These are phyloP conservation scores for Rhamnusium bicolor DNA, from an alignment of 2,888 invertebrate genomes.

Conservation along the genomic window DNA sequence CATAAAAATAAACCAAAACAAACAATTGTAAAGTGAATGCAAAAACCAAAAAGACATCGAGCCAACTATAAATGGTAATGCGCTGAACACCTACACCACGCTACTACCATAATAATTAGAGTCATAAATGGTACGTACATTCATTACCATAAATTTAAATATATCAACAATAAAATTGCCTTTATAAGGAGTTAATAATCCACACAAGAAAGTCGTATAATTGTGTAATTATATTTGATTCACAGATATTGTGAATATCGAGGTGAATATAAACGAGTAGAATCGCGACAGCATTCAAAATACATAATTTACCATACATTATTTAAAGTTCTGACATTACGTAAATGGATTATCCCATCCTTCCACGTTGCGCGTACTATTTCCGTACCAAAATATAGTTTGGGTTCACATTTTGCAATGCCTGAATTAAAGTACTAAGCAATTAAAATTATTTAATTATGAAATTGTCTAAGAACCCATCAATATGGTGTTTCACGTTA, in stretches of 20 bases:
- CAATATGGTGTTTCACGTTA: too few relatives aligned
- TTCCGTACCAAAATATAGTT: background rate
- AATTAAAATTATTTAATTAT: too few relatives aligned
- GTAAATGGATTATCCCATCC: background rate
- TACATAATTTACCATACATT: slow-evolving; percentile 11
- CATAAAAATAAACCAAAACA: background rate
- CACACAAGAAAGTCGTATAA: slow-evolving; percentile 7
- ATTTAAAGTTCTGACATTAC: background rate
- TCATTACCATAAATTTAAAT: slow-evolving; percentile 46
- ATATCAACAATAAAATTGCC: slow-evolving; percentile 42
- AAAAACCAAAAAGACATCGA: background rate
- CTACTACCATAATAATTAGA: slow-evolving; percentile 39
- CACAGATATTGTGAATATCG: slow-evolving; percentile 10
- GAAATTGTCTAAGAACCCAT: too few relatives aligned
- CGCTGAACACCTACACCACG: slow-evolving; percentile 18
- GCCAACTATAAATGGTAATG: slow-evolving; percentile 9
- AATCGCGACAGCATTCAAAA: background rate
- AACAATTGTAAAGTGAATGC: background rate
- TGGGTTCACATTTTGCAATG: background rate
- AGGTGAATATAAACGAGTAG: background rate
- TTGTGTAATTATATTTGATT: slow-evolving; percentile 17
- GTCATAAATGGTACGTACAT: slow-evolving; percentile 30
- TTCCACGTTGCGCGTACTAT: background rate
- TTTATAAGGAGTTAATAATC: slow-evolving; percentile 38
- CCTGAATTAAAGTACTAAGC: too few relatives aligned